Base-by-base conservation (phyloP, 2,113 vertebrate genomes). In the Callopanchax toddi region DNA sequence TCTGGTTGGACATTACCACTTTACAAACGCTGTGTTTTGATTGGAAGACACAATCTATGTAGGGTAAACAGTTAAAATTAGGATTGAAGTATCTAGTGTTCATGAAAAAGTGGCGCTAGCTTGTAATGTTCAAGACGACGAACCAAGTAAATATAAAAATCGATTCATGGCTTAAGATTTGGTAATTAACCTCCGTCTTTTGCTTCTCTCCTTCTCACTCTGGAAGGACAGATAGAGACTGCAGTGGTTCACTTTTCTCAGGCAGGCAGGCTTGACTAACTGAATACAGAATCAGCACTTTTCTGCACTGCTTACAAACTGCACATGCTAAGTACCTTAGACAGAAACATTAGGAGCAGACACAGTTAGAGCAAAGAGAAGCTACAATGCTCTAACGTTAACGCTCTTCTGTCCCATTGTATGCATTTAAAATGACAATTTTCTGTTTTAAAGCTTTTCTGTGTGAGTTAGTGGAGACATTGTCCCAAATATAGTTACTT, bases 261-360 rank as follows among this genome's bases (percentile, higher is more conserved):
- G 69, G 77, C 75, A 34, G 70, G 74, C 75, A 80, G 85, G 60
- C 79, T 54, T 49, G 65, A 68, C 67, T 88, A 88, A 90, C 87
- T 88, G 88, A 87, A 86, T 87, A 70, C 85, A 87, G 74, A 79
- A 83, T 74, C 79, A 87, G 83, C 83, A 67, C 79, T 83, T 85
- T 70, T 77, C 86, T 21, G 79, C 88, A 85, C 75, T 81, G 76
- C 85, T 79, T 40, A 90, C 82, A 79, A 71, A 50, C 66, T 34
- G 37, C 88, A 83, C 88, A 88, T 90, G 81, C 76, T 85, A 82
- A 90, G 83, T 85, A 83, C 54, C 80, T 83, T 62, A 39, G 32
- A 29, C 2, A 22, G 40, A 71, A 45, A 55, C 2, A 42, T 43
- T 58, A 66, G 17, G 44, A 26, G 60, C 46, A 42, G 18, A 43